A percentile compares a stretch with the other conserved stretches of the same genome.
phyloP scores from a whole-genome alignment of 2,797 vertebrate species.

The Odontamblyopus lacepedii region DNA sequence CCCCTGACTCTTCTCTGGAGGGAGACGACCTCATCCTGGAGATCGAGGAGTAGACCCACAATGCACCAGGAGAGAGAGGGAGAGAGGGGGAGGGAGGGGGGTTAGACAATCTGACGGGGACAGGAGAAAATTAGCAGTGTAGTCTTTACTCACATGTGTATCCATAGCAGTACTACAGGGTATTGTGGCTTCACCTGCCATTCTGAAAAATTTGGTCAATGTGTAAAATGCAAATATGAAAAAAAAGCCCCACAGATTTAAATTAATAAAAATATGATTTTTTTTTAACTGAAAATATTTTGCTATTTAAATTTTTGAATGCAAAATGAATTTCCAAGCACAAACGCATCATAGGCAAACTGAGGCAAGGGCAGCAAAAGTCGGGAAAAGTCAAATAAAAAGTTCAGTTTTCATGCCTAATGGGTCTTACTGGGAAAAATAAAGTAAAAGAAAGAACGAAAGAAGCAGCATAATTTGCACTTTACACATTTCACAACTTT shows the following conservation, averaged over 20 bases:
- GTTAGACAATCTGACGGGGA: conserved; percentile 30
- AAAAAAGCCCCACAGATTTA: neutral
- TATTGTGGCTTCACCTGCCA: neutral
- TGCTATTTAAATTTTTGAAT: no score
- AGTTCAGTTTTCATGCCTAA: no score
- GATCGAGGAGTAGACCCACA: conserved; percentile 73
- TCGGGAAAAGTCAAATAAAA: neutral
- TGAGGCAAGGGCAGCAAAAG: neutral
- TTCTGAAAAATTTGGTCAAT: neutral
- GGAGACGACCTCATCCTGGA: conserved; percentile 93
- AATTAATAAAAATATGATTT: neutral
- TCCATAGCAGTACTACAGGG: conserved; percentile 9
- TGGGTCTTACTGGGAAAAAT: no score
- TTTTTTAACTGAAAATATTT: neutral
- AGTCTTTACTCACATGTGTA: conserved; percentile 6
- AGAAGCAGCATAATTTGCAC: neutral
- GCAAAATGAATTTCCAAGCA: neutral
- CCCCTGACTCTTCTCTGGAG: conserved; percentile 83
- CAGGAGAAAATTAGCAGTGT: conserved; percentile 4
- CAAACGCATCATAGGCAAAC: no score
- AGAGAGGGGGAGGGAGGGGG: neutral
- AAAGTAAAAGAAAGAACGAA: no score
- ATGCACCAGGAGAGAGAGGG: neutral
- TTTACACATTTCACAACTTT: neutral
- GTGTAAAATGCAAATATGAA: neutral